Evolutionary conservation across 2,113 vertebrate species (phyloP).

Genomic region (Chlamydotis undulata): DNA sequence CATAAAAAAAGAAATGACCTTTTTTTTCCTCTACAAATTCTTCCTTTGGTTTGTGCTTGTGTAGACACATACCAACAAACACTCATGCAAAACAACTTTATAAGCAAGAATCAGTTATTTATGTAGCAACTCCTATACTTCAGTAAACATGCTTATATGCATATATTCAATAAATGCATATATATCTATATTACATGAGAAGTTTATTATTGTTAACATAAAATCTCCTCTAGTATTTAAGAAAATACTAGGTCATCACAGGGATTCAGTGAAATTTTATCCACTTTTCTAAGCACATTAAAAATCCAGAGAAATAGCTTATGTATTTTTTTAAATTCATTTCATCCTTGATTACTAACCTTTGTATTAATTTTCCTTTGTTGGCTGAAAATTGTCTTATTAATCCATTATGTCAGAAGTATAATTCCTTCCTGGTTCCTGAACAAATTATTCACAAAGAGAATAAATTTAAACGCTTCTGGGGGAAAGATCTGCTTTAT

Average conservation of each 20-base stretch:
- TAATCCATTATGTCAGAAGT: conserved; percentile 31
- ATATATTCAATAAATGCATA: neutral
- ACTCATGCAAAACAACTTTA: neutral
- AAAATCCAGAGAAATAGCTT: neutral
- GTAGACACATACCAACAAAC: neutral
- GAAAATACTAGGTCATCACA: neutral
- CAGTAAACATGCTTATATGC: neutral
- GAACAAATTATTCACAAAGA: conserved; percentile 57
- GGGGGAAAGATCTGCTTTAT: conserved; percentile 6
- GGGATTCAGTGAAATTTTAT: neutral
- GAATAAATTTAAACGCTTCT: conserved; percentile 54
- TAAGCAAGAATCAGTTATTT: neutral
- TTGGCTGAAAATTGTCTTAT: conserved; percentile 44
- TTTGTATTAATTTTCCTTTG: conserved; percentile 10
- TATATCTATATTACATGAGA: neutral
- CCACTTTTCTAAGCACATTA: neutral
- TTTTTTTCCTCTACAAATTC: neutral
- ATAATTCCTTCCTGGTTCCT: conserved; percentile 32
- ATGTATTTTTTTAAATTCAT: neutral
- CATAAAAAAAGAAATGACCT: neutral
- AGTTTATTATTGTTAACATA: neutral
- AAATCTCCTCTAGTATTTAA: neutral
- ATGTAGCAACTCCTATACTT: neutral
- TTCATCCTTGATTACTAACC: neutral
- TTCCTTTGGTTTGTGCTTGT: neutral